Evolutionary conservation across 2,888 invertebrate genomes (phyloP), one percentile per base, ranked within the genome.

Genomic region (Cenopis cana): DNA sequence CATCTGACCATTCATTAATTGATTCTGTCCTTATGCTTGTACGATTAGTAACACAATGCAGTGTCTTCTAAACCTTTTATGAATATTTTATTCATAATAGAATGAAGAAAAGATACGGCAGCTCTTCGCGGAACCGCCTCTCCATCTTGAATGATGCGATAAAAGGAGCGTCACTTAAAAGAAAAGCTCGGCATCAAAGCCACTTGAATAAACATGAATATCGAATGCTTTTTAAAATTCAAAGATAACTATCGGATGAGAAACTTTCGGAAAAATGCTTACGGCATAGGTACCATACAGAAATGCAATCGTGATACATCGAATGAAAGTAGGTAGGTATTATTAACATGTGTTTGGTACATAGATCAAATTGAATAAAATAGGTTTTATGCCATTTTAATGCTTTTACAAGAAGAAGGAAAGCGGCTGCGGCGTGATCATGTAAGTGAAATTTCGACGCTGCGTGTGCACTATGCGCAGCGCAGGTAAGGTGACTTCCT

Each of bases 161-260:
- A 68, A 64, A 66, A 61, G 68, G 38, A 68, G 57, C 55, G 74
- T 75, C 78, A 84, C 83, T 84, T 75, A 80, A 79, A 78, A 77
- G 78, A 77, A 81, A 82, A 79, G 81, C 79, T 76, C 74, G 79
- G 54, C 66, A 66, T 60, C 52, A 29, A 66, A 55, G 70, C 54
- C 60, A 78, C 84, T 82, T 87, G 85, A 87, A 88, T 86, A 86
- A 85, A 85, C 86, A 86, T 87, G 85, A 86, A 82, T 83, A 83
- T 83, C 84, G 84, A 84, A 86, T 81, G 82, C 81, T 82, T 84
- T 82, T 80, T 76, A 78, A 83, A 81, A 80, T 79, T 79, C 75
- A 75, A 71, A 69, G 74, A 77, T 75, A 74, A 70, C 69, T 71
- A 65, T 67, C 61, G 36, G 0, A 61, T 62, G 69, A 60, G 67